These are phyloP conservation scores for Drosophila athabasca DNA, from an alignment of 1,140 invertebrate genomes.

Conservation along the genomic window DNA sequence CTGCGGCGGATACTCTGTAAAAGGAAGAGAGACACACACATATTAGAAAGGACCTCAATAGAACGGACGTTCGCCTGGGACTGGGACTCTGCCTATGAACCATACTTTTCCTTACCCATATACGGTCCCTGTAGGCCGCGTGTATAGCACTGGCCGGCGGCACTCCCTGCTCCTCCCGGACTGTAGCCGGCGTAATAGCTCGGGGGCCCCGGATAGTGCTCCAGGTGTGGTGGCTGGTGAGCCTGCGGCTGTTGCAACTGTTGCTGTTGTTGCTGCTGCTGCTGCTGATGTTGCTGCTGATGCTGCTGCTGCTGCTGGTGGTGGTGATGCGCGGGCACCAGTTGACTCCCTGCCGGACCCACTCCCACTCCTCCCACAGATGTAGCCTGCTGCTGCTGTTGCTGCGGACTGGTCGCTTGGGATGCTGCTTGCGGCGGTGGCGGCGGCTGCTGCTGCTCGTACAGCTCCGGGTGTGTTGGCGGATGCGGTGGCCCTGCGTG, in stretches of 20 bases:
- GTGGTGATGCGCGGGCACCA: slow-evolving; percentile 32
- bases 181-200: slow-evolving; percentile 88
- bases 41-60: neutral
- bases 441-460: slow-evolving; percentile 53
- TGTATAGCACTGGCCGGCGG: slow-evolving; percentile 85
- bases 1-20: slow-evolving; percentile 86
- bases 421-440: slow-evolving; percentile 10
- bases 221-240: slow-evolving; percentile 75
- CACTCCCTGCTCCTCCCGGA: slow-evolving; percentile 84
- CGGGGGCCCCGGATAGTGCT: slow-evolving; percentile 85
- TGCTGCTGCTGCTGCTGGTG: slow-evolving; percentile 37
- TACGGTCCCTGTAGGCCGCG: slow-evolving; percentile 89
- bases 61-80: slow-evolving; percentile 19
- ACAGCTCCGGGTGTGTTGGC: slow-evolving; percentile 40
- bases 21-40: neutral
- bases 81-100: slow-evolving; percentile 46
- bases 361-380: neutral
- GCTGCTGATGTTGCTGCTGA: slow-evolving; percentile 42
- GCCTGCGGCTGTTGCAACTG: slow-evolving; percentile 20
- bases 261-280: slow-evolving; percentile 47
- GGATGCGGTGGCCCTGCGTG: slow-evolving; percentile 66
- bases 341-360: no score
- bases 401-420: slow-evolving; percentile 15
- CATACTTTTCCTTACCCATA: slow-evolving; percentile 86
- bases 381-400: slow-evolving; percentile 21